phyloP scores from a whole-genome alignment of 2,113 vertebrate genomes.

The Abramis brama region DNA sequence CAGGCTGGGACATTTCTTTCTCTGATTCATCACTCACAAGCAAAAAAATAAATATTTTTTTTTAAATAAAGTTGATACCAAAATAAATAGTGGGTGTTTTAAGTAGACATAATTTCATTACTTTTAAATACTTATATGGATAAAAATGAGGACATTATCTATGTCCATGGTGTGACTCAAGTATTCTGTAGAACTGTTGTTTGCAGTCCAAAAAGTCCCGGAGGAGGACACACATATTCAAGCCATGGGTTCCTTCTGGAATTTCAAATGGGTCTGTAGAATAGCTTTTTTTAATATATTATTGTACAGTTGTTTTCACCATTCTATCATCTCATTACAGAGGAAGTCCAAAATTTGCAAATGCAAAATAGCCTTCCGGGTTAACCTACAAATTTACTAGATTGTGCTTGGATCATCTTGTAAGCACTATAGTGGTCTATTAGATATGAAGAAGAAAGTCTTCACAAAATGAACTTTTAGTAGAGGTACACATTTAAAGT shows the following conservation, averaged over 20 bases:
- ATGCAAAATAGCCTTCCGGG: neutral
- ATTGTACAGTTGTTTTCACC: neutral
- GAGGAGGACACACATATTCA: neutral
- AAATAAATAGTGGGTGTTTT: slow-evolving; percentile 75
- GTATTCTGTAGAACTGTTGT: slow-evolving; percentile 52
- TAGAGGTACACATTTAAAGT: no score
- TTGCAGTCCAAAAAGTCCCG: slow-evolving; percentile 45
- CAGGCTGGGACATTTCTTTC: slow-evolving; percentile 79
- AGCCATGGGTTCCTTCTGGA: neutral
- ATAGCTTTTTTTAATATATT: neutral
- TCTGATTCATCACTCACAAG: slow-evolving; percentile 79
- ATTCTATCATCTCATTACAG: neutral
- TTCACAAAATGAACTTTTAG: neutral
- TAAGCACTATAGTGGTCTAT: neutral
- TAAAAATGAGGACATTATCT: slow-evolving; percentile 66
- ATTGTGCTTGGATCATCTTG: no score
- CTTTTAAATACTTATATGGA: slow-evolving; percentile 64
- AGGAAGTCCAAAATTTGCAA: neutral
- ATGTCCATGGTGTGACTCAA: slow-evolving; percentile 73
- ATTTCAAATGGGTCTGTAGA: neutral
- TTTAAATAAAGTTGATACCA: slow-evolving; percentile 62
- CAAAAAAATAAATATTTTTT: slow-evolving; percentile 51
- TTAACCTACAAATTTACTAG: neutral
- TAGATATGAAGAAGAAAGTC: neutral
- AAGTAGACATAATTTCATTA: slow-evolving; percentile 69